Percentiles rank a stretch among this genome's conserved stretches.
phyloP scores from a whole-genome alignment of 2,888 invertebrate species.

The Gnatocerus cornutus region DNA sequence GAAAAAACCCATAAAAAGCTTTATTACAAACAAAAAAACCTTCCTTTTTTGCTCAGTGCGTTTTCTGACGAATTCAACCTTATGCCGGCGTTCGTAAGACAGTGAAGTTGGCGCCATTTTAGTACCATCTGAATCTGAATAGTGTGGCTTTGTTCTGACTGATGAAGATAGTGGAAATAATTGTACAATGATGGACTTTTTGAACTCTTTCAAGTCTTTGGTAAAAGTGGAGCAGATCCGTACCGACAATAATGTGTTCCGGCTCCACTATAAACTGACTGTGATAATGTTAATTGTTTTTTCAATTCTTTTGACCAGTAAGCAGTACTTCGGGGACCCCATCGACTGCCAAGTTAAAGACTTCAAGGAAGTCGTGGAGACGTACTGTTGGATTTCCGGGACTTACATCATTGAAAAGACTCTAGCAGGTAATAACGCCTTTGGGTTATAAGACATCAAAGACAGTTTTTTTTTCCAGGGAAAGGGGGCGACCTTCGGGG shows the following conservation, averaged over 20 bases:
- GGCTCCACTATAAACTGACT: slow-evolving; percentile 83
- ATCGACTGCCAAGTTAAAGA: slow-evolving; percentile 79
- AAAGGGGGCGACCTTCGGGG: slow-evolving; percentile 68
- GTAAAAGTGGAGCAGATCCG: slow-evolving; percentile 79
- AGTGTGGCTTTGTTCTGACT: slow-evolving; percentile 5
- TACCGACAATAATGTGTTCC: slow-evolving; percentile 85
- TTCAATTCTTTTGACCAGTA: slow-evolving; percentile 83
- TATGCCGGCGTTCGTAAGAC: slow-evolving; percentile 11
- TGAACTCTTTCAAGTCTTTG: slow-evolving; percentile 79
- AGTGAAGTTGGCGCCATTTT: slow-evolving; percentile 21
- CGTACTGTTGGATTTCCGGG: slow-evolving; percentile 87
- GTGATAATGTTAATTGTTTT: slow-evolving; percentile 82
- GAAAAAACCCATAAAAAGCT: slow-evolving; percentile 26
- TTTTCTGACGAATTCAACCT: slow-evolving; percentile 6
- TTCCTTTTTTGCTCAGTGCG: slow-evolving; percentile 7
- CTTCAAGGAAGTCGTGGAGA: slow-evolving; percentile 78
- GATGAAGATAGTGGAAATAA: slow-evolving; percentile 2
- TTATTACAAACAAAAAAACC: slow-evolving; percentile 35
- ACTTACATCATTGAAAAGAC: slow-evolving; percentile 77
- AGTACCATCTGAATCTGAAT: slow-evolving; percentile 8
- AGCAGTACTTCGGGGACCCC: slow-evolving; percentile 90
- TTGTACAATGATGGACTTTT: slow-evolving; percentile 77
- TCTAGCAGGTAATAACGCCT: not conserved
- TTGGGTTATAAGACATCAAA: too few relatives aligned
- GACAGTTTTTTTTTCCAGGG: too few relatives aligned